These are phyloP conservation scores for Cepaea hortensis DNA, from an alignment of 2,888 invertebrate species.

Conservation along the genomic window DNA sequence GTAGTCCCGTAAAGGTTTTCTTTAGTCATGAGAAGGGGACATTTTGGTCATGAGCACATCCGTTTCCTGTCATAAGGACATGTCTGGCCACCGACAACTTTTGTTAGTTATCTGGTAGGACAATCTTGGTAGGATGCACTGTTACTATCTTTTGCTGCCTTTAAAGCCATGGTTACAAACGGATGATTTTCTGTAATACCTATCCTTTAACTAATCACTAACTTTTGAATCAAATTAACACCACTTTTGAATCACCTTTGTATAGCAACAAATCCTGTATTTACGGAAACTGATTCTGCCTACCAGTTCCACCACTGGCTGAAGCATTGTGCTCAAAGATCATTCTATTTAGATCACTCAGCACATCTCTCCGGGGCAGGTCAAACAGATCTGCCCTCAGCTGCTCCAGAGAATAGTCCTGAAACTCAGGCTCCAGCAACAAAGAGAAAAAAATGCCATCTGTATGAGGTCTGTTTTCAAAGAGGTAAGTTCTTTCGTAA, in stretches of 20 bases:
- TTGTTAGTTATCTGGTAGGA: no score
- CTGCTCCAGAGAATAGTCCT: conserved; percentile 33
- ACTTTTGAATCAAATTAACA: background rate
- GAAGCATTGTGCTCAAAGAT: conserved; percentile 24
- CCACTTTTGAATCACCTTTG: background rate
- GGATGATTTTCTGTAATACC: no score
- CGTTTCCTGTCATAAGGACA: no score
- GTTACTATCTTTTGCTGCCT: no score
- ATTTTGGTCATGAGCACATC: no score
- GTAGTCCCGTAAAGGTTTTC: no score
- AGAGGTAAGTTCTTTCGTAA: conserved; percentile 44
- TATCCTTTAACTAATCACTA: background rate
- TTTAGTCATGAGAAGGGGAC: no score
- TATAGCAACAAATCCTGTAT: background rate
- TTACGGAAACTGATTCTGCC: background rate
- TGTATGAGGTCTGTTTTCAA: conserved; percentile 23
- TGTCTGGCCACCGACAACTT: no score
- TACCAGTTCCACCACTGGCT: background rate
- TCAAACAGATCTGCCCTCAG: conserved; percentile 19
- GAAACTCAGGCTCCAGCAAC: conserved; percentile 35
- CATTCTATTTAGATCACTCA: conserved; percentile 27
- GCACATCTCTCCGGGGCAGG: conserved; percentile 24
- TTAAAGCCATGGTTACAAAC: no score
- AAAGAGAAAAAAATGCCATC: conserved; percentile 29
- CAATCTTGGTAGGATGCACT: no score